Percentiles rank a stretch among this genome's conserved stretches.
phyloP scores from a whole-genome alignment of 2,113 vertebrate genomes.

The Cercocebus atys region DNA sequence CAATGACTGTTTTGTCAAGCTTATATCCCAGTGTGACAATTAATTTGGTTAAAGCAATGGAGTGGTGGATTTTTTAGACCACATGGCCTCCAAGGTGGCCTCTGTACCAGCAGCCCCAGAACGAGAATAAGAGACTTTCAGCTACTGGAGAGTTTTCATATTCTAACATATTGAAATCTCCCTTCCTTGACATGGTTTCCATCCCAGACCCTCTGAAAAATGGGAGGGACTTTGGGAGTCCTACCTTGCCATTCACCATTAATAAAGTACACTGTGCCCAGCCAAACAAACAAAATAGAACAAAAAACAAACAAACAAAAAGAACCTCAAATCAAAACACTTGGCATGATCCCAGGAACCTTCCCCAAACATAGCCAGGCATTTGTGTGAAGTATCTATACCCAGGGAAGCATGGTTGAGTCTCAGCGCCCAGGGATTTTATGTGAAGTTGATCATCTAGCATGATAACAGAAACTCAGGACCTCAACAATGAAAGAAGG shows the following conservation, averaged over 20 bases:
- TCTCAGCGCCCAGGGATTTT: background rate
- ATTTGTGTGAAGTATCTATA: background rate
- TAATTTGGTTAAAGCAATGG: background rate
- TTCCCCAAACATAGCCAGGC: background rate
- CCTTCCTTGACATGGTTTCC: background rate
- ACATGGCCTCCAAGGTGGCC: background rate
- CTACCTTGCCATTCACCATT: background rate
- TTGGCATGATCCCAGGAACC: too few relatives aligned
- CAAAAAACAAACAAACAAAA: background rate
- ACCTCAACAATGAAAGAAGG: background rate
- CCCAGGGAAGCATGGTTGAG: background rate
- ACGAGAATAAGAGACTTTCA: too few relatives aligned
- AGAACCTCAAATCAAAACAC: background rate
- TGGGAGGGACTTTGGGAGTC: background rate
- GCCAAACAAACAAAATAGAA: background rate
- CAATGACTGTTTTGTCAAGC: background rate
- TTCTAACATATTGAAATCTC: background rate
- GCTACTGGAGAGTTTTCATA: background rate
- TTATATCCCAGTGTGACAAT: background rate
- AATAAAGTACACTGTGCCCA: background rate
- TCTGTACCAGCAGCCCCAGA: background rate
- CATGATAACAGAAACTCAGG: background rate
- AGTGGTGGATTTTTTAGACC: rapidly evolving
- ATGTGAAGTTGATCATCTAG: background rate
- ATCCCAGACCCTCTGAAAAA: background rate